Conservation (phyloP, 2,797 vertebrate species). For the Acanthiza pusilla region DNA sequence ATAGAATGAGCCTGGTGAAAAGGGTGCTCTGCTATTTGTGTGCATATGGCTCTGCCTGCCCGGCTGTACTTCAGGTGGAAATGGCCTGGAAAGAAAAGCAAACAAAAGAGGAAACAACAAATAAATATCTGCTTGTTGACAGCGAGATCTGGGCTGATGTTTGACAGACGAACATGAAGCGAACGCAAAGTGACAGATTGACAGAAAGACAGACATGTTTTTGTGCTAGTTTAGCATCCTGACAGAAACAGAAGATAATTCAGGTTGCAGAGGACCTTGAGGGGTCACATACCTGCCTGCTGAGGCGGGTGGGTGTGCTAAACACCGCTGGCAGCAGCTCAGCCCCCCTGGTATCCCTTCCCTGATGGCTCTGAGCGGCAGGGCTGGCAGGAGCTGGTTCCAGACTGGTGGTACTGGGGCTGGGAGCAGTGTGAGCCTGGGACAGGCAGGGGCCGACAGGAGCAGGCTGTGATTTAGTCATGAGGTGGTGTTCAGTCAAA, state of each 20-base stretch:
- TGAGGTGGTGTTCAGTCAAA: not conserved
- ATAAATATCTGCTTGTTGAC: slow-evolving; percentile 1
- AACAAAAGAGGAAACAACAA: not conserved
- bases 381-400: not conserved
- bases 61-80: not conserved
- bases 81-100: not conserved
- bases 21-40: not conserved
- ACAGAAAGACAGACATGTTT: slow-evolving; percentile 38
- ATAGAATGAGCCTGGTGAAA: not conserved
- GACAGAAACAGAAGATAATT: not conserved
- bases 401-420: not conserved
- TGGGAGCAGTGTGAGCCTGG: not conserved
- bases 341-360: accelerated
- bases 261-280: not conserved
- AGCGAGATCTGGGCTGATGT: not conserved
- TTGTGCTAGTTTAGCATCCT: slow-evolving; percentile 1
- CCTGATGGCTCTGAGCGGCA: not conserved
- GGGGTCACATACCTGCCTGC: not conserved
- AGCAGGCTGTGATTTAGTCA: not conserved
- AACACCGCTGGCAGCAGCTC: not conserved
- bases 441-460: not conserved
- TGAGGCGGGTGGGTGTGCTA: not conserved
- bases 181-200: not conserved
- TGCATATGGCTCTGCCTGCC: not conserved
- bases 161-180: not conserved